Percentiles rank a stretch among this genome's conserved stretches.
These are phyloP conservation scores for Choloepus didactylus DNA, from an alignment of 2,797 vertebrate genomes.

Conservation along the genomic window DNA sequence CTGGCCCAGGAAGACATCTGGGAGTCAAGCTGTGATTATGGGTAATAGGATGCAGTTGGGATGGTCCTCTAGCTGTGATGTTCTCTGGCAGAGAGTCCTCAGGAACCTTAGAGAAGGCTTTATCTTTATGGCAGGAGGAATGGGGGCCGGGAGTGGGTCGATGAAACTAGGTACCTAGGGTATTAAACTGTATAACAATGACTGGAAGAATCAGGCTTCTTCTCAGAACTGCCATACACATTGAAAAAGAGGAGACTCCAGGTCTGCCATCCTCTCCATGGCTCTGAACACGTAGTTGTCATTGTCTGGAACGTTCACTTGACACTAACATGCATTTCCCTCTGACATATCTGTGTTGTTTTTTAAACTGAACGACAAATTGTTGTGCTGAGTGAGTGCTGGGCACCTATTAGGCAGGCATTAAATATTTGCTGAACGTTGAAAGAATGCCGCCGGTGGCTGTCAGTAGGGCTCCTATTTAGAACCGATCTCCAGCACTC, in stretches of 20 bases:
- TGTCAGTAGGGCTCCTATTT: background rate
- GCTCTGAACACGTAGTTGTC: conserved; percentile 23
- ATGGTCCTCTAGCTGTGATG: background rate
- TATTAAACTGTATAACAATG: background rate
- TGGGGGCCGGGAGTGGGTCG: background rate
- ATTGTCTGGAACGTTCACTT: background rate
- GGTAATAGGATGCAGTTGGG: background rate
- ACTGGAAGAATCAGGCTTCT: background rate
- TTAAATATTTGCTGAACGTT: conserved; percentile 13
- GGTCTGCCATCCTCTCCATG: background rate
- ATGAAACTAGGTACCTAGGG: background rate
- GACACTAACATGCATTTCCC: conserved; percentile 56
- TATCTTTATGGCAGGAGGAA: background rate
- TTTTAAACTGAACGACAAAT: conserved; percentile 53
- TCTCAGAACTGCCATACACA: background rate
- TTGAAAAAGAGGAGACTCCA: background rate
- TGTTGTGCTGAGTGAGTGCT: conserved; percentile 16
- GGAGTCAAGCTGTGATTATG: background rate
- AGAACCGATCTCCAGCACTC: background rate
- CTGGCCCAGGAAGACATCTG: background rate
- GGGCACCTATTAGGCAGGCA: conserved; percentile 57
- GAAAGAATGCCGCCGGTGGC: background rate
- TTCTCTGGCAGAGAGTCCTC: background rate
- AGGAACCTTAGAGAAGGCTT: background rate
- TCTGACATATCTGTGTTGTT: conserved; percentile 62